Evolutionary conservation across 2,113 vertebrate genomes (phyloP), one percentile per base, ranked within the genome.

Genomic region (Macquaria ambigua): DNA sequence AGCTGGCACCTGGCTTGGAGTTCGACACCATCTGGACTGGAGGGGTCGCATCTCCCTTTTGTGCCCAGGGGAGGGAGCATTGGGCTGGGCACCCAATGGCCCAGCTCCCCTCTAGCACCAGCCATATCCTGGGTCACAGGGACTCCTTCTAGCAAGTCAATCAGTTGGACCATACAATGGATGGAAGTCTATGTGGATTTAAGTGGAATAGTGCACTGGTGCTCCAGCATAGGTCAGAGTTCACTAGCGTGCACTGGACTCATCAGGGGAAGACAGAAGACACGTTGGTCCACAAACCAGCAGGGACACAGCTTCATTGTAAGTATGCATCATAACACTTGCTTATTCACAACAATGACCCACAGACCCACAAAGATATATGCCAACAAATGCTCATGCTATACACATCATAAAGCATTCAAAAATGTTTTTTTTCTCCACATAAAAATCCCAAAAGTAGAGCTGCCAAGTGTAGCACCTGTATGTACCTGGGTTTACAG

Each of bases 261-360:
- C 66, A 81, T 88, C 90, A 83, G 87, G 88, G 77, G 81, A 91
- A 93, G 79, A 90, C 82, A 82, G 83, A 91, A 80, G 84, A 92
- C 55, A 67, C 72, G 12, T 84, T 84, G 87, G 90, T 90, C 73
- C 34, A 87, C 59, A 87, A 87, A 69, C 82, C 91, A 82, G 74
- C 91, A 87, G 90, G 92, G 85, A 93, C 87, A 73, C 91, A 87
- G 91, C 88, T 68, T 90, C 82, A 85, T 93, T 94, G 95, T 96
- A 82, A 95, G 95, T 95, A 94, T 92, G 68, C 66, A 74, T 41
- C 28, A 41, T 21, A 69, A 81, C 63, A 61, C 15, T 37, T 71
- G 28, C 56, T 43, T 28, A 68, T 31, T 62, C 73, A 81, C 31
- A 81, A 66, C 39, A 53, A 14, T 75, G 62, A 77, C 61, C 43